phyloP scores from a whole-genome alignment of 2,113 vertebrate species.

The Micronycteris hirsuta region DNA sequence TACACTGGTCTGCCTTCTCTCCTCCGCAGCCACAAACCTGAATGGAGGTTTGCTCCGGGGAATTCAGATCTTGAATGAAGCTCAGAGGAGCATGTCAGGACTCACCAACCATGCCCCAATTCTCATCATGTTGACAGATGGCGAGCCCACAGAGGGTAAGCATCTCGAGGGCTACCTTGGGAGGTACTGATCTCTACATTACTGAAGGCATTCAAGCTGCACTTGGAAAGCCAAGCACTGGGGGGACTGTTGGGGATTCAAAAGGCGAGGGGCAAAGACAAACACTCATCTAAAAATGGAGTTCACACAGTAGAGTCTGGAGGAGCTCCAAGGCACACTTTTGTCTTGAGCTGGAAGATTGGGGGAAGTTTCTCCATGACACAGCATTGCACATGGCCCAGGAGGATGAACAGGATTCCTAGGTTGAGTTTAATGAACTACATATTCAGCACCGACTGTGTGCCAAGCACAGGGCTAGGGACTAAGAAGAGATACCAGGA shows the following conservation, averaged over 20 bases:
- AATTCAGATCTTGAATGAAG: conserved; percentile 84
- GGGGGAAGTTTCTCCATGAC: background rate
- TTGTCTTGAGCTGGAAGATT: background rate
- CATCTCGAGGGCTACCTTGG: background rate
- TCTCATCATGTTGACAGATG: conserved; percentile 94
- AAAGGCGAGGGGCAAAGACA: background rate
- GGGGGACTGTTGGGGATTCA: background rate
- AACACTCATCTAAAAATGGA: background rate
- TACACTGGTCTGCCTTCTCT: conserved; percentile 13
- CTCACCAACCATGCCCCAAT: conserved; percentile 84
- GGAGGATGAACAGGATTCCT: background rate
- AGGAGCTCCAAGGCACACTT: background rate
- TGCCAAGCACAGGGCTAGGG: background rate
- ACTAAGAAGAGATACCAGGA: background rate
- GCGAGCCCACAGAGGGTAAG: conserved; percentile 89
- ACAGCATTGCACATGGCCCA: background rate
- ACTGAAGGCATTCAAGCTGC: background rate
- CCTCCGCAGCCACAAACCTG: conserved; percentile 88
- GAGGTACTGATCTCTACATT: background rate
- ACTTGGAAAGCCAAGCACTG: background rate
- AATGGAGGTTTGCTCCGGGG: conserved; percentile 87
- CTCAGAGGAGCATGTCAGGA: conserved; percentile 61
- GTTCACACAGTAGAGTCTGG: background rate
- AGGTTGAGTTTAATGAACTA: background rate
- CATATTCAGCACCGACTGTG: background rate